phyloP scores from a whole-genome alignment of 2,888 invertebrate genomes.

The Xestoiulus laeticollis region DNA sequence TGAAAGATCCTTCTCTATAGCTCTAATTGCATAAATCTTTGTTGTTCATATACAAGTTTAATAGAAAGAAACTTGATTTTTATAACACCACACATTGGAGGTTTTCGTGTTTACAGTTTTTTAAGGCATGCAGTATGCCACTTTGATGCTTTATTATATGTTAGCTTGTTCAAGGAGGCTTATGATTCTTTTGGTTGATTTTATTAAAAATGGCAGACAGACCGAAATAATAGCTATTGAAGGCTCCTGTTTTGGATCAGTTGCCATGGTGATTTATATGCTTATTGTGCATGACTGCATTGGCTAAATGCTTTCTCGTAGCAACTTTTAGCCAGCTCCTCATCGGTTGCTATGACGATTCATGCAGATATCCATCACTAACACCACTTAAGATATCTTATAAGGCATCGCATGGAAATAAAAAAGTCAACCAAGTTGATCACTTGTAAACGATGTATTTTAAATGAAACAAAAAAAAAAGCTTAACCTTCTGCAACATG shows the following conservation, averaged over 20 bases:
- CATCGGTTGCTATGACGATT: constrained; percentile 15
- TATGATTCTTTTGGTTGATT: not conserved
- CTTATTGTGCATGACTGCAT: not conserved
- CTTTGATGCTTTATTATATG: not conserved
- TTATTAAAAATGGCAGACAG: not conserved
- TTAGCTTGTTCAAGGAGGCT: not conserved
- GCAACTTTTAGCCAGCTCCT: not conserved
- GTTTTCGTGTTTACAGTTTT: too few relatives aligned
- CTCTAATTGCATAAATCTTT: too few relatives aligned
- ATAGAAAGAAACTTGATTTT: too few relatives aligned
- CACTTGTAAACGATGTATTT: too few relatives aligned
- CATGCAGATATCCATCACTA: not conserved
- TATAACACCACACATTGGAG: too few relatives aligned
- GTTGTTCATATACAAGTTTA: too few relatives aligned
- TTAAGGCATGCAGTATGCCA: not conserved
- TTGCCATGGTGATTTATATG: constrained; percentile 16
- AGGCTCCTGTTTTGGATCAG: not conserved
- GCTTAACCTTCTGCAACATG: not conserved
- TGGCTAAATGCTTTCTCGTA: not conserved
- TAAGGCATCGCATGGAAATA: not conserved
- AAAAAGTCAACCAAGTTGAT: too few relatives aligned
- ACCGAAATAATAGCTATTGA: constrained; percentile 7
- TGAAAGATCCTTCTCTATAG: too few relatives aligned
- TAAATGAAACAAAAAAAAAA: not conserved
- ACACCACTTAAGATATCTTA: not conserved